Conservation (phyloP, 2,888 invertebrate species). For the Norana najaformis region DNA sequence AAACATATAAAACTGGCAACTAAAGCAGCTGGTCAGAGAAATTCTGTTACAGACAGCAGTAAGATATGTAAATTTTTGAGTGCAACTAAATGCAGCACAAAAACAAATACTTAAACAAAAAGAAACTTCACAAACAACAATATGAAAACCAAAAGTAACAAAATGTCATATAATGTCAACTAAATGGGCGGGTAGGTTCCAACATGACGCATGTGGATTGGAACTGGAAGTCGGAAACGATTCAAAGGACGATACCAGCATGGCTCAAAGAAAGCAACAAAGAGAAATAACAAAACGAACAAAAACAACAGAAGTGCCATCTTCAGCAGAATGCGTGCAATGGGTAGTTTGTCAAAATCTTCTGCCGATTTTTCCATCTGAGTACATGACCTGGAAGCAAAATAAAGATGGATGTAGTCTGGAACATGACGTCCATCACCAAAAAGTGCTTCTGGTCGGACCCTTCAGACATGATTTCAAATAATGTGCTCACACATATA, state of each 20-base stretch:
- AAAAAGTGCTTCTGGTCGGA: neutral
- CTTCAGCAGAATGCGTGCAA: neutral
- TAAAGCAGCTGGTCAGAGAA: neutral
- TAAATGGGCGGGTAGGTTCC: neutral
- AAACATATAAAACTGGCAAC: neutral
- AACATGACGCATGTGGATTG: conserved; percentile 13
- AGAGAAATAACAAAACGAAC: neutral
- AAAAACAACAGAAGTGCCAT: neutral
- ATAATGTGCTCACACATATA: too few species aligned
- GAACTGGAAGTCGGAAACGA: neutral
- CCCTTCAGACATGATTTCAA: too few species aligned
- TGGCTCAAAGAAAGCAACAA: neutral
- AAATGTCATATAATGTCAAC: neutral
- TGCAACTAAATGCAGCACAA: neutral
- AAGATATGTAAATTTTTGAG: neutral
- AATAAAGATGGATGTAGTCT: neutral
- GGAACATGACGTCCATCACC: neutral
- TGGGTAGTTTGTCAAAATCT: neutral
- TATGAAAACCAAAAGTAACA: neutral
- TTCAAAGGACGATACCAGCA: neutral
- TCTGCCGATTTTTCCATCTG: neutral
- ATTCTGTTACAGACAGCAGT: neutral
- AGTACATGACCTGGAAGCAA: neutral
- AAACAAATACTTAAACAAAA: neutral
- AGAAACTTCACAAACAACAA: neutral